A percentile compares a stretch with the other conserved stretches of the same genome.
phyloP scores from a whole-genome alignment of 2,113 vertebrate genomes.

The Tragelaphus imberbis region DNA sequence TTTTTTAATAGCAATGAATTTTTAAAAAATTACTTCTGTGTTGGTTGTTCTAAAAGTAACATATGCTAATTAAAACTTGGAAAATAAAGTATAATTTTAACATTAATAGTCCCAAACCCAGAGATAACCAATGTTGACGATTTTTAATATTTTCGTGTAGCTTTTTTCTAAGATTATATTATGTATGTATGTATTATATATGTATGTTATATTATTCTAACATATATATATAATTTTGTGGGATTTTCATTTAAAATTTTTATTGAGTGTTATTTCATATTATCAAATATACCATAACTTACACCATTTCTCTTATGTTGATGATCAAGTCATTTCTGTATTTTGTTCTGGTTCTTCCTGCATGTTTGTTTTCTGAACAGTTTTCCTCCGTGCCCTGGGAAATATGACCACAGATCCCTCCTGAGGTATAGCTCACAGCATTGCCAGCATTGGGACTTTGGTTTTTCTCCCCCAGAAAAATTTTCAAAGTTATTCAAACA shows the following conservation, averaged over 20 bases:
- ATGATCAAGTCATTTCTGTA: neutral
- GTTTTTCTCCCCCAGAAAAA: neutral
- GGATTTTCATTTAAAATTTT: constrained; percentile 29
- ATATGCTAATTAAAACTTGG: neutral
- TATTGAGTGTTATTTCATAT: neutral
- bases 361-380: neutral
- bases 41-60: neutral
- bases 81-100: neutral
- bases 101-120: neutral
- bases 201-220: neutral
- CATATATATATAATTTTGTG: neutral
- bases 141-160: constrained; percentile 22
- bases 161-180: neutral
- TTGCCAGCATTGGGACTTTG: neutral
- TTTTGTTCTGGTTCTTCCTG: neutral
- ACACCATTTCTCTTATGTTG: neutral
- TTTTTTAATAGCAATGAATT: neutral
- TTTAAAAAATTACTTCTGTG: neutral
- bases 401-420: neutral
- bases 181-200: neutral
- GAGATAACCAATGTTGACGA: neutral
- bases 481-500: constrained; percentile 2
- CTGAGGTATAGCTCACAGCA: neutral
- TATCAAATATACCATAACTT: neutral
- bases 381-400: neutral